These are phyloP conservation scores for Papilio xuthus DNA, from an alignment of 1,140 invertebrate species.

Conservation along the genomic window DNA sequence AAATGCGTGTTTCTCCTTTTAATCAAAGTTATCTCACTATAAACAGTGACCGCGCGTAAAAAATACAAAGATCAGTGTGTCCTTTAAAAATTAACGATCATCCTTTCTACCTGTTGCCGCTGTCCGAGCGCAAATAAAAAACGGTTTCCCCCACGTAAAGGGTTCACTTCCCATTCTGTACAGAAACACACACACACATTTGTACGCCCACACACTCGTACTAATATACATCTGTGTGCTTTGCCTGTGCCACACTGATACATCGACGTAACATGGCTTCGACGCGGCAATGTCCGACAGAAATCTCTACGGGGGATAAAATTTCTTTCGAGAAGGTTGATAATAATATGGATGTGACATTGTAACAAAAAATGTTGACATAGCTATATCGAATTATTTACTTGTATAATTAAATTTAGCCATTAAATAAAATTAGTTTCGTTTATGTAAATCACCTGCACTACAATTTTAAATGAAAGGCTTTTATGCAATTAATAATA, in stretches of 20 bases:
- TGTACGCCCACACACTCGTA: slow-evolving; percentile 43
- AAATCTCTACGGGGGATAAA: slow-evolving; percentile 76
- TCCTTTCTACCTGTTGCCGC: slow-evolving; percentile 80
- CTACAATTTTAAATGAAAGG: neutral
- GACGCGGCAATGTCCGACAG: slow-evolving; percentile 66
- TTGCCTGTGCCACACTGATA: slow-evolving; percentile 23
- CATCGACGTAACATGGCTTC: slow-evolving; percentile 51
- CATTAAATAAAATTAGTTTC: neutral
- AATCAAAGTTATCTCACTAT: slow-evolving; percentile 36
- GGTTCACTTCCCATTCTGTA: slow-evolving; percentile 79
- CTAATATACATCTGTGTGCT: slow-evolving; percentile 44
- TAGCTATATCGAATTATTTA: neutral
- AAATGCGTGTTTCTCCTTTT: slow-evolving; percentile 20
- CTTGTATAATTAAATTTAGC: neutral
- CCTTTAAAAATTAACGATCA: slow-evolving; percentile 81
- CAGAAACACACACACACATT: slow-evolving; percentile 54
- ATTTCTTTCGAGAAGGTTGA: slow-evolving; percentile 67
- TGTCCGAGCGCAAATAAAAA: slow-evolving; percentile 81
- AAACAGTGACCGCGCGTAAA: slow-evolving; percentile 56
- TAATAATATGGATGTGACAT: slow-evolving; percentile 61
- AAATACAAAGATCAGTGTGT: slow-evolving; percentile 74
- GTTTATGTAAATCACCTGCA: neutral
- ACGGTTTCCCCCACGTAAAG: slow-evolving; percentile 78
- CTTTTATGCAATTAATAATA: neutral
- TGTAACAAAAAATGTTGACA: neutral